These are phyloP conservation scores for Drosophila cyrtoloma DNA, from an alignment of 2,888 invertebrate species.

Conservation along the genomic window DNA sequence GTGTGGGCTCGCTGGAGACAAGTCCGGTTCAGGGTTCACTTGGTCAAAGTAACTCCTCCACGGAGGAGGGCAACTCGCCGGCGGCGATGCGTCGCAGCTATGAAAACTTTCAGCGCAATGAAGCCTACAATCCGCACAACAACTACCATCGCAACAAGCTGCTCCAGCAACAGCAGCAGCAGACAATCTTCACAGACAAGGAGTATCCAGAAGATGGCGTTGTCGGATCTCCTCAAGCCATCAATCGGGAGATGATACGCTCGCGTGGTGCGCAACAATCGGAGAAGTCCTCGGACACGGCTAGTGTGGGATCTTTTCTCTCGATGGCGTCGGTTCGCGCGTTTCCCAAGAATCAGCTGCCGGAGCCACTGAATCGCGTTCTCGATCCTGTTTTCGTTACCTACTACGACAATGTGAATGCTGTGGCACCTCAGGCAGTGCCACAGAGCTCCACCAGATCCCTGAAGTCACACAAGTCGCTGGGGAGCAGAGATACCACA, in stretches of 20 bases:
- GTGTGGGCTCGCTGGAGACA: conserved; percentile 85
- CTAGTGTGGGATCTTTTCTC: conserved; percentile 91
- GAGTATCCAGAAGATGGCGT: conserved; percentile 59
- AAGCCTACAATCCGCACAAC: conserved; percentile 84
- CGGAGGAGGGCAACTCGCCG: conserved; percentile 78
- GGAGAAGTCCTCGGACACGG: conserved; percentile 85
- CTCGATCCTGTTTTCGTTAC: conserved; percentile 92
- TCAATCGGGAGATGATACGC: conserved; percentile 83
- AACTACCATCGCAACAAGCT: conserved; percentile 84
- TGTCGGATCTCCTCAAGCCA: conserved; percentile 78
- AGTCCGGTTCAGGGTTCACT: conserved; percentile 71
- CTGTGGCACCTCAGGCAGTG: conserved; percentile 60
- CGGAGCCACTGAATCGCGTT: conserved; percentile 92
- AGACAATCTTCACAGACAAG: conserved; percentile 73
- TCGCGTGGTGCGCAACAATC: conserved; percentile 71
- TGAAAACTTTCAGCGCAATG: conserved; percentile 82
- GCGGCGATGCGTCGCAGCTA: conserved; percentile 74
- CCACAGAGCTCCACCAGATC: conserved; percentile 62
- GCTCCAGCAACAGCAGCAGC: conserved; percentile 81
- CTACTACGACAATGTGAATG: conserved; percentile 87
- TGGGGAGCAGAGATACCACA: conserved; percentile 66
- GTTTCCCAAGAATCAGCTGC: conserved; percentile 92
- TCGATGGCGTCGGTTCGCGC: conserved; percentile 94
- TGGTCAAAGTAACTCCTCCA: conserved; percentile 70
- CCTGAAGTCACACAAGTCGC: conserved; percentile 61